Base-by-base conservation (phyloP, 2,888 invertebrate species). In the Caenorhabditis japonica region DNA sequence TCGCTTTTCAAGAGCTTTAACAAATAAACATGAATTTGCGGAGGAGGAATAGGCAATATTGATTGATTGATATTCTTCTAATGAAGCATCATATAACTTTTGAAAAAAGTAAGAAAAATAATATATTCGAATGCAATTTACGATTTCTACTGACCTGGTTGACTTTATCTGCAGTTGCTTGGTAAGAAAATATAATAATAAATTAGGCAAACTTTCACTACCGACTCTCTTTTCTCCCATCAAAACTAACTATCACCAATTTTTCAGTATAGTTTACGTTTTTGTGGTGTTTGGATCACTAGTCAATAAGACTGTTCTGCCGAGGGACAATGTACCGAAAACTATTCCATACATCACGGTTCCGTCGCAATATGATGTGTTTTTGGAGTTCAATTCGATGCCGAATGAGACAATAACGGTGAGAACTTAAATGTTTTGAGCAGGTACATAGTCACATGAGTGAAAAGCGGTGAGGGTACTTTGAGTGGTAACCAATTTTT, bases 271-370 rank as follows among this genome's bases (percentile, higher is more conserved):
- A 13, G 52, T 74, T 3, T 74, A 74, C 27, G 52, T 59, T 0
- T 56, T 74, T 23, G 74, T 74, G 13, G 62, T 74, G 4, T 74
- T 74, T 43, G 74, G 74, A 15, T 69, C 74, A 2, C 36, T 74
- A 3, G 36, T 69, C 8, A 69, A 62, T 34, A 69, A 69, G 15
- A 64, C 64, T 2, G 49, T 74, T n/a, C 12, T 74, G 3, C 62
- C 74, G 13, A 59, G 36, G 13, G 69, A 69, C 19, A 69, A 74
- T 52, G 68, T 74, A 7, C 74, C 74, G 3, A 55, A 58, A n/a
- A 59, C 55, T 0, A 62, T 74, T 12, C 74, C 74, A 21, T 74
- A 69, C 17, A 69, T 74, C 7, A 74, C 69, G 7, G 44, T 69
- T 21, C 74, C 74, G 39, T 62, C 69, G 0, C 30, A 52, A 17